Conservation (phyloP, 2,797 vertebrate genomes). For the Chaunax sp. region DNA sequence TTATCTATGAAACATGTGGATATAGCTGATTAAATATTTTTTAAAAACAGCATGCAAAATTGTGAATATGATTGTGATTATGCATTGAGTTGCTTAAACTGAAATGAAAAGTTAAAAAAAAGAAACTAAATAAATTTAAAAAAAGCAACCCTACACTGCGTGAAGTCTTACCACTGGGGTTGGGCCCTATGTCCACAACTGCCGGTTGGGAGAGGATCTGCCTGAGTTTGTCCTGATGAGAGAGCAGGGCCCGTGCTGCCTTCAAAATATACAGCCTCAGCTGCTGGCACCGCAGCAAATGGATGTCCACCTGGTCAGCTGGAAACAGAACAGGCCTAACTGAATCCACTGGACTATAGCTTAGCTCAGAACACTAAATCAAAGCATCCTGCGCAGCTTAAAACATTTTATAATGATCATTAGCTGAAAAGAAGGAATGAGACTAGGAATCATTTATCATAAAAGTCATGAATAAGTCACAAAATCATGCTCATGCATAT, state of each 20-base stretch:
- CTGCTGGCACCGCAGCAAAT: constrained; percentile 93
- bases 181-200: constrained; percentile 85
- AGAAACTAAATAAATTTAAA: no score
- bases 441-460: not conserved
- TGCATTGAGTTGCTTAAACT: no score
- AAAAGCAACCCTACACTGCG: not conserved
- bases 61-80: no score
- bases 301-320: constrained; percentile 95
- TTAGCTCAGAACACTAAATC: not conserved
- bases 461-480: not conserved
- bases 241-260: constrained; percentile 93
- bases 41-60: no score
- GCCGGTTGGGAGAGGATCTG: constrained; percentile 97
- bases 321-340: constrained; percentile 41
- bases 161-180: constrained; percentile 84
- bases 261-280: constrained; percentile 95
- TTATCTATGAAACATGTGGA: no score
- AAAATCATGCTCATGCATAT: not conserved
- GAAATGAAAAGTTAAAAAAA: not conserved
- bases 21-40: no score
- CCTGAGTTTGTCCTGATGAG: constrained; percentile 95
- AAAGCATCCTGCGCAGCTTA: not conserved
- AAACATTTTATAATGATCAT: not conserved
- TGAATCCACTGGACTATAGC: not conserved
- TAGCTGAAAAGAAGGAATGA: not conserved